A percentile compares a stretch with the other conserved stretches of the same genome.
Conservation (phyloP, 2,888 invertebrate genomes). For the Tetragnatha montana region DNA sequence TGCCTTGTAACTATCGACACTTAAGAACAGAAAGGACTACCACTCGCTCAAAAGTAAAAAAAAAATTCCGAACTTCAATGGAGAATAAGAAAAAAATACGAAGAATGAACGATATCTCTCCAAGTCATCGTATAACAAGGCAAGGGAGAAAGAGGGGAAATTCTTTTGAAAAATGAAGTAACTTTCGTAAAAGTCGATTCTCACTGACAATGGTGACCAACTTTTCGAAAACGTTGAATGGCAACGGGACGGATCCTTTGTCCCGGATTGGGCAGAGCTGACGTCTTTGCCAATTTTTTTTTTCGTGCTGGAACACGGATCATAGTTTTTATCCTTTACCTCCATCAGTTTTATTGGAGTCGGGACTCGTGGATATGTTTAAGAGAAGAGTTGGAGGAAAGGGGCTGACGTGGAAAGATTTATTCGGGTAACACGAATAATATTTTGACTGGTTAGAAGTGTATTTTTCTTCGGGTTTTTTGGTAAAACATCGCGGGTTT, state of each 20-base stretch:
- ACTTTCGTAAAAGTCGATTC: slow-evolving; percentile 55
- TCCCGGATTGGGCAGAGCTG: slow-evolving; percentile 44
- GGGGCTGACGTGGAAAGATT: background rate
- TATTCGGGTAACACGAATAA: background rate
- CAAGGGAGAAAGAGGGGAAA: slow-evolving; percentile 17
- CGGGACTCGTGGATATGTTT: background rate
- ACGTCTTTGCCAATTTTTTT: slow-evolving; percentile 22
- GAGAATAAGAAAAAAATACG: slow-evolving; percentile 10
- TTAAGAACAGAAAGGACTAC: slow-evolving; percentile 25
- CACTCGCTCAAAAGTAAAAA: background rate
- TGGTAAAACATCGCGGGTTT: background rate
- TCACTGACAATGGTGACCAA: slow-evolving; percentile 53
- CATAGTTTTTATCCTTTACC: slow-evolving; percentile 24
- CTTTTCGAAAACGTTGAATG: slow-evolving; percentile 57
- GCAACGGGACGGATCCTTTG: slow-evolving; percentile 40
- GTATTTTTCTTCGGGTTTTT: background rate
- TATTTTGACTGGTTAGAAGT: background rate
- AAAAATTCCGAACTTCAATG: background rate
- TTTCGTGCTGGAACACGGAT: slow-evolving; percentile 10
- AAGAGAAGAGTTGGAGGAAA: background rate
- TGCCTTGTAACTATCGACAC: slow-evolving; percentile 38
- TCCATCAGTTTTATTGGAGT: slow-evolving; percentile 15
- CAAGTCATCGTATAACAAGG: slow-evolving; percentile 42
- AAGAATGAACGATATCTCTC: slow-evolving; percentile 33
- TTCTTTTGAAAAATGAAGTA: slow-evolving; percentile 61